Base-by-base conservation (phyloP, 2,113 vertebrate genomes). In the Mustela lutreola region DNA sequence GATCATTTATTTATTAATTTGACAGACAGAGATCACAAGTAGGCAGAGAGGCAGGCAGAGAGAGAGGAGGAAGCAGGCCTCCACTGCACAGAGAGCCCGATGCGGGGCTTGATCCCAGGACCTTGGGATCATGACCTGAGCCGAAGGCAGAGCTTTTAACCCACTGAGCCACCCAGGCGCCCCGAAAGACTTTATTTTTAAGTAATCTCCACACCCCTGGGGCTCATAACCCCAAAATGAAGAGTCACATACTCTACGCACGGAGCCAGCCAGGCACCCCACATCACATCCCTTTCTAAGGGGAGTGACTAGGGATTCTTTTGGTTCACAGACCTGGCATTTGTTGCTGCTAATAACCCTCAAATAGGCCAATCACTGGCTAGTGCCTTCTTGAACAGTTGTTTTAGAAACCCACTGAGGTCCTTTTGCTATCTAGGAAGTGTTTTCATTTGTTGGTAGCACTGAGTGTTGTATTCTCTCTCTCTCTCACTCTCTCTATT, bases 361-460 rank as follows among this genome's bases (percentile, higher is more conserved):
- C 18, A 82, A 96, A 82, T 89, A 89, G 70, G 12, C 14, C 91
- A 22, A 28, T 91, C 88, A 89, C n/a, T 88, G n/a, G 62, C 75
- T 56, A 42, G 56, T 67, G 33, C 60, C 78, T 93, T 86, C 4
- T 22, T 48, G 1, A 89, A 65, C 11, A 50, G 1, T 75, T 85
- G 33, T 62, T 96, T 95, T 45, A 85, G 39, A 70, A 96, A 81
- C 71, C 39, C 42, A 8, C 21, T 79, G 60, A 56, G 58, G 73
- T 86, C 60, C 82, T 89, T 0, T 87, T 97, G 36, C 28, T 93
- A 1, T 79, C 26, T 65, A 15, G 3, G 4, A 8, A 67, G 24
- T 58, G 4, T 91, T 93, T 60, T 85, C 87, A 16, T 62, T 90
- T 67, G 11, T 84, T 88, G 50, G 10, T 86, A 71, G n/a, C 87